Evolutionary conservation across 2,888 invertebrate genomes (phyloP).

Genomic region (Drosophila austrosaltans): DNA sequence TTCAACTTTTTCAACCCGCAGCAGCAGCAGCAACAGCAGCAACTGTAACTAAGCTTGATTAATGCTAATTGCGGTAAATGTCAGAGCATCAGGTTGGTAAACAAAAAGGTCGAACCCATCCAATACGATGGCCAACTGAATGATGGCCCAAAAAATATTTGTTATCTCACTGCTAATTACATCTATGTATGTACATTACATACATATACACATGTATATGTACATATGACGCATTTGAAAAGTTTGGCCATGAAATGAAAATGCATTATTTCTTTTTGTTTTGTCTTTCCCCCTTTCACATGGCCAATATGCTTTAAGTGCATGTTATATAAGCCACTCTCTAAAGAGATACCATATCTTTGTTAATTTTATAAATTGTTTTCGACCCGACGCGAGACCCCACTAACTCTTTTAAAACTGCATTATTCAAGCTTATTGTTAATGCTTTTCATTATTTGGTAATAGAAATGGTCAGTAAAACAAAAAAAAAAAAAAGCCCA

Average conservation of each 20-base stretch:
- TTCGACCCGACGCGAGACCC: not conserved
- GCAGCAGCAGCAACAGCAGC: conserved; percentile 41
- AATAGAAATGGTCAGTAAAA: not conserved
- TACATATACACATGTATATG: not conserved
- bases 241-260: conserved; percentile 41
- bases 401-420: not conserved
- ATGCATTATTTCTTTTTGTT: not conserved
- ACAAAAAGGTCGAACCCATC: conserved; percentile 54
- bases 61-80: conserved; percentile 75
- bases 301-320: not conserved
- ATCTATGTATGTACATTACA: not conserved
- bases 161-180: conserved; percentile 40
- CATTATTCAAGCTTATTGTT: conserved; percentile 9
- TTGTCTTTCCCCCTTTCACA: conserved; percentile 29
- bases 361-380: conserved; percentile 18
- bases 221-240: conserved; percentile 20
- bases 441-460: conserved; percentile 1
- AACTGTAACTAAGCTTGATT: conserved; percentile 63
- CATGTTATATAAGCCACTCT: conserved; percentile 25
- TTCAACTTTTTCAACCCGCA: conserved; percentile 2
- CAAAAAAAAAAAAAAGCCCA: not conserved
- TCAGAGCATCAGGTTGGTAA: conserved; percentile 48
- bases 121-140: conserved; percentile 23
- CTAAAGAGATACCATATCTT: conserved; percentile 11
- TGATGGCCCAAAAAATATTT: conserved; percentile 22